A percentile compares a stretch with the other conserved stretches of the same genome.
Conservation (phyloP, 2,888 invertebrate genomes). For the Rhingia rostrata region DNA sequence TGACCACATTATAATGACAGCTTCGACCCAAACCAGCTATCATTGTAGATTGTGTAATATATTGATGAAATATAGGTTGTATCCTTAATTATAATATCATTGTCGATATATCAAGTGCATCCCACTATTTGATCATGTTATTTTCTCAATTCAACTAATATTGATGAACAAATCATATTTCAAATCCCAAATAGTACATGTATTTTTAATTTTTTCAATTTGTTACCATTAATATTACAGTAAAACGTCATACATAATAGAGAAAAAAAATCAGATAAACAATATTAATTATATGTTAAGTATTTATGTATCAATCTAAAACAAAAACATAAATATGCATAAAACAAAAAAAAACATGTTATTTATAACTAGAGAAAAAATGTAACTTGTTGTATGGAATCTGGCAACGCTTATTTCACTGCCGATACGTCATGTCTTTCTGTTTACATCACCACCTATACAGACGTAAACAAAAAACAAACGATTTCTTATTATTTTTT, state of each 20-base stretch:
- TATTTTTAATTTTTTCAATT: constrained; percentile 6
- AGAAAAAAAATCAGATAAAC: not conserved
- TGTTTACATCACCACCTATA: constrained; percentile 41
- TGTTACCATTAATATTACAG: not conserved
- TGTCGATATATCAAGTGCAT: not conserved
- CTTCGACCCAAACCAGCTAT: too few species aligned
- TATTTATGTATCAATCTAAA: constrained; percentile 33
- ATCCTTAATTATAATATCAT: too few species aligned
- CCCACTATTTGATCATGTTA: not conserved
- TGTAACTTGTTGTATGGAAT: constrained; percentile 21
- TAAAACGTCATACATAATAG: constrained; percentile 9
- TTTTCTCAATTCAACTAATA: not conserved
- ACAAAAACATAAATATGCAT: constrained; percentile 28
- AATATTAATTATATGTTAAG: constrained; percentile 8
- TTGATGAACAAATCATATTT: not conserved
- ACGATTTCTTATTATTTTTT: constrained; percentile 22
- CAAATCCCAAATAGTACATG: not conserved
- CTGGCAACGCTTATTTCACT: constrained; percentile 33
- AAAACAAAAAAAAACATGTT: constrained; percentile 11
- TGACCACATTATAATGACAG: too few species aligned
- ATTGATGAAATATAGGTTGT: too few species aligned
- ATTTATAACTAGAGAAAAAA: constrained; percentile 19
- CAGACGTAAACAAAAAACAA: constrained; percentile 26
- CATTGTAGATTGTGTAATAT: too few species aligned
- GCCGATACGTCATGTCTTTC: constrained; percentile 14